These are phyloP conservation scores for Podarcis cretensis DNA, from an alignment of 2,113 vertebrate species.

Conservation along the genomic window DNA sequence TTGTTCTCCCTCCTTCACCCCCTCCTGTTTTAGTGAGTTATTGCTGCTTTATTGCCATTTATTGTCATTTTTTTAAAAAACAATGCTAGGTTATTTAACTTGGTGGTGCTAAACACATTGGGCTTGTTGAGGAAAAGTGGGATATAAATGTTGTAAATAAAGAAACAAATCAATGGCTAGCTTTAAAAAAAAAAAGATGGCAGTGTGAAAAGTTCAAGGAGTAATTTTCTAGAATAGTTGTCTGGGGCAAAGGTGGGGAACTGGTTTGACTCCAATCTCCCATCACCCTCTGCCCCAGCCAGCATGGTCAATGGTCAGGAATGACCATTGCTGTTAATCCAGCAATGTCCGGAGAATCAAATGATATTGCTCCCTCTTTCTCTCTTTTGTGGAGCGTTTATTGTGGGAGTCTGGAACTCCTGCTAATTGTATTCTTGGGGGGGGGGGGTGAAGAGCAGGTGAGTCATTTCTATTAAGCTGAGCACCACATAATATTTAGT, in stretches of 20 bases:
- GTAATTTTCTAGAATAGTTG: background rate
- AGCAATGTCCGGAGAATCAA: background rate
- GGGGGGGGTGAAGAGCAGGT: background rate
- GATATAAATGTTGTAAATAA: background rate
- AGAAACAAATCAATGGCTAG: background rate
- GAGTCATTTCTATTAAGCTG: background rate
- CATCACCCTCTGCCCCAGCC: too few relatives aligned
- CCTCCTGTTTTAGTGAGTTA: background rate
- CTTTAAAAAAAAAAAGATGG: background rate
- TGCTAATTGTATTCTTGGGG: background rate
- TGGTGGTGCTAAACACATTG: background rate
- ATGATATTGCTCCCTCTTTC: background rate
- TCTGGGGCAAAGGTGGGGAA: background rate
- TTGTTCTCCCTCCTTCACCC: background rate
- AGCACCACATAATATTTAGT: background rate
- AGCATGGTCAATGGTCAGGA: background rate
- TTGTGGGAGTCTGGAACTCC: background rate
- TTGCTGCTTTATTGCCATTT: background rate
- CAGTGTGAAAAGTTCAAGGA: background rate
- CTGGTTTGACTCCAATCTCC: background rate
- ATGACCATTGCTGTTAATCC: background rate
- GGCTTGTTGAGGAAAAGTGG: background rate
- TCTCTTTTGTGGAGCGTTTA: background rate
- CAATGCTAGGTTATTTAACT: background rate
- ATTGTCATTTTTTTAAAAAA: background rate